A percentile compares a stretch with the other conserved stretches of the same genome.
Evolutionary conservation across 2,888 invertebrate species (phyloP).

Genomic region (Hyposoter dolosus): DNA sequence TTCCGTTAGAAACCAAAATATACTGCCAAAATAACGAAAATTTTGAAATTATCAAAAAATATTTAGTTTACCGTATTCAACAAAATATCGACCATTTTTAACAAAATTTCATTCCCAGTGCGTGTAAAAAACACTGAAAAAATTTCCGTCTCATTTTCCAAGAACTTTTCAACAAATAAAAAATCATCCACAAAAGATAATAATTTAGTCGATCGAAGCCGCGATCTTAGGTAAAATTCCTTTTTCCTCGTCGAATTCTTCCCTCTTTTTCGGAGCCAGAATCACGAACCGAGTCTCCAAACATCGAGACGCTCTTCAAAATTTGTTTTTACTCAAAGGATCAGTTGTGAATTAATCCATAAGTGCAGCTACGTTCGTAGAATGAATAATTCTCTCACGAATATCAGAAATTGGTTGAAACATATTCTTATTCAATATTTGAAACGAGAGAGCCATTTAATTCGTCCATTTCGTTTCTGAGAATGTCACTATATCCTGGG

Average conservation of each 20-base stretch:
- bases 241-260: background rate
- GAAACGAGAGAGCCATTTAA: slow-evolving; percentile 42
- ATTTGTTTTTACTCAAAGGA: background rate
- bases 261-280: background rate
- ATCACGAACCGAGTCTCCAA: background rate
- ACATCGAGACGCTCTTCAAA: background rate
- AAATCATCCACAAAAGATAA: background rate
- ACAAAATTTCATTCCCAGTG: no score
- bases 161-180: background rate
- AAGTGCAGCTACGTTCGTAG: background rate
- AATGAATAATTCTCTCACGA: slow-evolving; percentile 8
- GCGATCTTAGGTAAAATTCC: background rate
- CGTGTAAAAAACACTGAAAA: background rate
- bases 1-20: no score
- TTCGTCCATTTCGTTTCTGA: slow-evolving; percentile 31
- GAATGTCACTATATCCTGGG: slow-evolving; percentile 41
- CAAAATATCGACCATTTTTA: no score
- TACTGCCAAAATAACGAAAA: no score
- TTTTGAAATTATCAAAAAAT: no score
- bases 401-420: slow-evolving; percentile 15
- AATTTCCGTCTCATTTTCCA: background rate
- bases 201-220: background rate
- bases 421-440: slow-evolving; percentile 47
- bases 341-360: background rate
- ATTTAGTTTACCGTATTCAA: no score